Conservation (phyloP, 2,113 vertebrate genomes). For the Lophotis ruficrista region DNA sequence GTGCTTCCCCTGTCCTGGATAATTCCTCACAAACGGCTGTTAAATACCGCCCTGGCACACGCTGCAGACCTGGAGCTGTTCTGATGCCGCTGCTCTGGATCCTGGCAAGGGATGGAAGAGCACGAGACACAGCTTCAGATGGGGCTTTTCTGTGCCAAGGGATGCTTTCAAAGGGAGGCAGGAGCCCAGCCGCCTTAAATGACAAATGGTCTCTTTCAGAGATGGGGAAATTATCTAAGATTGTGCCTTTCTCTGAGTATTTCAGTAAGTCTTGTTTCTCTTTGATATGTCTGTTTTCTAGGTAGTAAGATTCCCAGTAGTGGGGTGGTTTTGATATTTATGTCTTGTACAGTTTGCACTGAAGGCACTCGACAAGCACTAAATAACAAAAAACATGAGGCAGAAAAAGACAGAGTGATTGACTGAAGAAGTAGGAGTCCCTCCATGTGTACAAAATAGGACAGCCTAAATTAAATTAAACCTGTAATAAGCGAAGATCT, state of each 20-base stretch:
- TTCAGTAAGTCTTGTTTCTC: conserved; percentile 9
- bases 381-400: background rate
- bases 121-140: background rate
- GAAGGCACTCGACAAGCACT: conserved; percentile 12
- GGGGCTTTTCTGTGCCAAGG: background rate
- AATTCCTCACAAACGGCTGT: background rate
- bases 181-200: background rate
- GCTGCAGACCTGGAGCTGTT: background rate
- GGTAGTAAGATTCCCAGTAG: conserved; percentile 20
- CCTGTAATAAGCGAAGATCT: conserved; percentile 51
- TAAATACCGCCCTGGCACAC: background rate
- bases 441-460: conserved; percentile 35
- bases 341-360: conserved; percentile 35
- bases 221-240: background rate
- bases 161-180: background rate
- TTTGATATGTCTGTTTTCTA: conserved; percentile 8
- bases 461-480: conserved; percentile 56
- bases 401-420: conserved; percentile 62
- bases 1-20: background rate
- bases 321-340: conserved; percentile 35
- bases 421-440: conserved; percentile 53
- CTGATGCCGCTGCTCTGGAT: background rate
- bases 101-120: background rate
- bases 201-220: background rate
- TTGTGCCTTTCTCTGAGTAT: background rate